Evolutionary conservation across 2,113 vertebrate genomes (phyloP).

Genomic region (Eubucco bourcierii): DNA sequence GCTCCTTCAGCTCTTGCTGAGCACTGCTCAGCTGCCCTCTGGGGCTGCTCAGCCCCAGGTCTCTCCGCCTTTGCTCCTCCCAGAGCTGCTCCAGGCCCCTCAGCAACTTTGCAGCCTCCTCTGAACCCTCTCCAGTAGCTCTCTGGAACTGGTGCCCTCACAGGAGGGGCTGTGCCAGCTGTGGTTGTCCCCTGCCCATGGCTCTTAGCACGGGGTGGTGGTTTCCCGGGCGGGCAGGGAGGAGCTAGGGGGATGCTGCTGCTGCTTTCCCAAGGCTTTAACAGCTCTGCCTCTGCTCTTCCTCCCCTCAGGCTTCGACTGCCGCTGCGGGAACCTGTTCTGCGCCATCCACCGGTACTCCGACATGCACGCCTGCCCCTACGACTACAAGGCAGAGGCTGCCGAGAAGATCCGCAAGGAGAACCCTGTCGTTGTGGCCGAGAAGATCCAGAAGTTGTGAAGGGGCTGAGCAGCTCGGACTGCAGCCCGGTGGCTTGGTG

Average conservation of each 20-base stretch:
- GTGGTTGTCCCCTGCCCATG: not conserved
- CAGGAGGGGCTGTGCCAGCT: not conserved
- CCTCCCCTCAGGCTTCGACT: conserved; percentile 83
- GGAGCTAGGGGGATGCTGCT: not conserved
- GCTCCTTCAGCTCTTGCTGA: not conserved
- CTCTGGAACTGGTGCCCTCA: not conserved
- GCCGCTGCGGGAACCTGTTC: conserved; percentile 90
- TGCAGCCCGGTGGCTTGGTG: conserved; percentile 33
- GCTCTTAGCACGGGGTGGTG: too few relatives aligned
- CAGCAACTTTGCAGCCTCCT: not conserved
- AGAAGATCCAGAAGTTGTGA: conserved; percentile 95
- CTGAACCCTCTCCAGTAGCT: not conserved
- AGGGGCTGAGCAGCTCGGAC: conserved; percentile 56
- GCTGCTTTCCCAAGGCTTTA: not conserved
- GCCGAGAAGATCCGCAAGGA: conserved; percentile 90
- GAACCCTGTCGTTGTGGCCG: conserved; percentile 88
- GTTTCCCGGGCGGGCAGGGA: not conserved
- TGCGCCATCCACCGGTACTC: conserved; percentile 90
- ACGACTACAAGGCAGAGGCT: conserved; percentile 88
- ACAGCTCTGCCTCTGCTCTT: not conserved
- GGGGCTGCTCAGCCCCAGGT: not conserved
- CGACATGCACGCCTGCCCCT: conserved; percentile 89
- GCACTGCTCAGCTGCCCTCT: not conserved
- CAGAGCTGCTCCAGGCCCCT: not conserved
- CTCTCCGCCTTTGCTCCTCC: not conserved